Base-by-base conservation (phyloP, 2,888 invertebrate species). In the Andricus curvator region DNA sequence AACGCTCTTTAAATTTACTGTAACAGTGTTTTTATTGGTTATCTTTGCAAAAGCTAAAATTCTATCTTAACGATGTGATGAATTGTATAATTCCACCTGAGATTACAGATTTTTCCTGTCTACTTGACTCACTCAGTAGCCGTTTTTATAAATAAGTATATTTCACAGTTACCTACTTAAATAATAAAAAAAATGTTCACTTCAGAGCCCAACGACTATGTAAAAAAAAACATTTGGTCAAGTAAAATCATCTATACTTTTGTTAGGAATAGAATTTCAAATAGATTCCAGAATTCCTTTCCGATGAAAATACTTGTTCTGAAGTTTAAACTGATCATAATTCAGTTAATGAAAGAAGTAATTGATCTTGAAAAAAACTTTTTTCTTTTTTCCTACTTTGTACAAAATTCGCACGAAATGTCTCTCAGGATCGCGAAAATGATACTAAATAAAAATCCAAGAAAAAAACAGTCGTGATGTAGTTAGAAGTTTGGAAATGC, bases 1-100 rank as follows among this genome's bases (percentile, higher is more conserved):
- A 56, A 74, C 74, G 51, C 56, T n/a, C 74, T 56, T n/a, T 11
- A 74, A 33, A n/a, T 56, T 13, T 33, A 33, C 29, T 70, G 17
- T n/a, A n/a, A 51, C 29, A 56, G 4, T 74, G 11, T 51, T 29
- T 29, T 48, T n/a, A 68, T 51, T 44, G 29, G 13, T 29, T 51
- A 48, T 51, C n/a, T 51, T n/a, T 51, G 29, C 15, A 29, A 56
- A 51, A 74, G 48, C n/a, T 74, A 62, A 25, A 62, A 62, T 25
- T 4, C 25, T 74, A 74, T 13, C 74, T 74, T 29, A 33, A 56
- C 29, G 33, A 33, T 33, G 51, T 74, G 20, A 56, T 56, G 33
- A 29, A 48, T 56, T 74, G 20, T 56, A 74, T 51, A 56, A 56
- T 56, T 74, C 33, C 4, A 33, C n/a, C n/a, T 56, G 56, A 11